Conservation (phyloP, 2,888 invertebrate species). For the Polyommatus iphigenia region DNA sequence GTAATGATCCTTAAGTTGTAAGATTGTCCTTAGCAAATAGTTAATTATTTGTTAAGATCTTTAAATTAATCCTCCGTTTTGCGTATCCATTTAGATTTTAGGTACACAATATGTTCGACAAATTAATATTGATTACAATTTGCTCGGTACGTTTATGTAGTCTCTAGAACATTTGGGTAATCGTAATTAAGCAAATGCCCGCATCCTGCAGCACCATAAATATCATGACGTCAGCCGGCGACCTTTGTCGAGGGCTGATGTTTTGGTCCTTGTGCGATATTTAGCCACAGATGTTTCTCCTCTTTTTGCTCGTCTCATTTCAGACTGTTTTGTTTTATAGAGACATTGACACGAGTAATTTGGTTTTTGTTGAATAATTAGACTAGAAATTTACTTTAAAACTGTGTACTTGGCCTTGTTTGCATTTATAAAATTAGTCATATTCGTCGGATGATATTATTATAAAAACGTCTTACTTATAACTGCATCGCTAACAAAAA, state of each 20-base stretch:
- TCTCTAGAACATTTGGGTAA: conserved; percentile 5
- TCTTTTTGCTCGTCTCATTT: conserved; percentile 34
- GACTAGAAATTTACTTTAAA: background rate
- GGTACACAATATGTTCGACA: background rate
- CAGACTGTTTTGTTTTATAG: background rate
- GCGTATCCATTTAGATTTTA: no score
- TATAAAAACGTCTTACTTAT: background rate
- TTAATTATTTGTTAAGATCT: background rate
- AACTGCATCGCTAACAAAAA: background rate
- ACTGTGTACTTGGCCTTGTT: background rate
- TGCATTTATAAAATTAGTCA: conserved; percentile 11
- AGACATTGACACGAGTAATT: background rate
- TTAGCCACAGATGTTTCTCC: conserved; percentile 52
- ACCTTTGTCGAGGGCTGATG: conserved; percentile 67
- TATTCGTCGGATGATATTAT: background rate
- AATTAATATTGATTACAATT: background rate
- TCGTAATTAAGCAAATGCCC: conserved; percentile 45
- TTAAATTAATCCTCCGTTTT: background rate
- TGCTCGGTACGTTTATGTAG: background rate
- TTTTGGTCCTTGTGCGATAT: conserved; percentile 57
- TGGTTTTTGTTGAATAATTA: background rate
- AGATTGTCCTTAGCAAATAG: background rate
- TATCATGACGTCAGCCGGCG: conserved; percentile 65
- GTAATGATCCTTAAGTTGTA: no score
- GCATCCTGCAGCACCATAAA: conserved; percentile 63